Conservation (phyloP, 2,888 invertebrate species). For the Antitype chi region DNA sequence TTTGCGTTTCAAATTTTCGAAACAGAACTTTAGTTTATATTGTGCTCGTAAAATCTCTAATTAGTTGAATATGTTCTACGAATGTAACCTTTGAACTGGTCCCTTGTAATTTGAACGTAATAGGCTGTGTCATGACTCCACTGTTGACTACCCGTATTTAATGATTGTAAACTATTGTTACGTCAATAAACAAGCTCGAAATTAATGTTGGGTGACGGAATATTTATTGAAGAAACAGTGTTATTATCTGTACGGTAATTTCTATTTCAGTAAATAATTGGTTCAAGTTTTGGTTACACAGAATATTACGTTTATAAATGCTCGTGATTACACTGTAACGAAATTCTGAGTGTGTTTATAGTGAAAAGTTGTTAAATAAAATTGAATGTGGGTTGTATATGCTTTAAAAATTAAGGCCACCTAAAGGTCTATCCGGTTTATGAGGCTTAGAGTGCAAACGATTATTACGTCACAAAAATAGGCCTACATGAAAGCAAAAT, state of each 20-base stretch:
- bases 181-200: slow-evolving; percentile 26
- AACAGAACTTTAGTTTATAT: slow-evolving; percentile 42
- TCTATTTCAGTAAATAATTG: slow-evolving; percentile 21
- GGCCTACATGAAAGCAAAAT: slow-evolving; percentile 37
- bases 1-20: slow-evolving; percentile 28
- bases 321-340: not conserved
- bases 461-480: slow-evolving; percentile 34
- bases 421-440: slow-evolving; percentile 7
- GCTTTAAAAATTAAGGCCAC: slow-evolving; percentile 5
- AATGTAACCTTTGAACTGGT: slow-evolving; percentile 39
- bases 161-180: slow-evolving; percentile 48
- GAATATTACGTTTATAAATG: not conserved
- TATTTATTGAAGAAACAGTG: slow-evolving; percentile 47
- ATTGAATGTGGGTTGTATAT: not conserved
- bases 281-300: not conserved
- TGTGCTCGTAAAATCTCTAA: slow-evolving; percentile 48
- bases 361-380: not conserved
- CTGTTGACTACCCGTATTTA: slow-evolving; percentile 53
- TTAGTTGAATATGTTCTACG: slow-evolving; percentile 46
- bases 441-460: slow-evolving; percentile 10
- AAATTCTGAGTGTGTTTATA: not conserved
- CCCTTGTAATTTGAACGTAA: slow-evolving; percentile 46
- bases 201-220: slow-evolving; percentile 29
- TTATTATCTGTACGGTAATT: slow-evolving; percentile 29
- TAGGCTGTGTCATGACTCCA: slow-evolving; percentile 37